These are phyloP conservation scores for Cephalotes varians DNA, from an alignment of 2,888 invertebrate genomes.

Conservation along the genomic window DNA sequence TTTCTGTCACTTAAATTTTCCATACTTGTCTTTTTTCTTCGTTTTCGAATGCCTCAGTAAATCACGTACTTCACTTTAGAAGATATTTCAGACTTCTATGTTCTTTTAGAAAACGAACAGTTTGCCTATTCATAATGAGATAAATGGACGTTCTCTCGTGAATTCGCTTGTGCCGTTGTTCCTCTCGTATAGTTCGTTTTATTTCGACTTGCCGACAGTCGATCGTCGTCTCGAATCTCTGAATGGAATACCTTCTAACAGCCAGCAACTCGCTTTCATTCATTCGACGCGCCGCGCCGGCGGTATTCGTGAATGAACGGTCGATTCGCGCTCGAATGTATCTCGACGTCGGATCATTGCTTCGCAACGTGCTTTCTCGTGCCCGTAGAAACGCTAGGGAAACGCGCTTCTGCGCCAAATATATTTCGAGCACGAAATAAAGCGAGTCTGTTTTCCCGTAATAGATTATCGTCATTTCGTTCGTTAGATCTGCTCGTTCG, in stretches of 20 bases:
- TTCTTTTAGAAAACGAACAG: background rate
- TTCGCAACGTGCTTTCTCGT: constrained; percentile 21
- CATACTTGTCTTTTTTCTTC: background rate
- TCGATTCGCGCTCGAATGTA: constrained; percentile 49
- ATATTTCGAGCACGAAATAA: constrained; percentile 34
- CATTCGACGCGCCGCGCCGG: constrained; percentile 44
- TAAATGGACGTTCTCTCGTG: background rate
- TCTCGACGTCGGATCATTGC: constrained; percentile 45
- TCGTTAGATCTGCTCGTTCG: background rate
- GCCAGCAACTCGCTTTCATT: constrained; percentile 53
- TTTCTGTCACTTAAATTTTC: background rate
- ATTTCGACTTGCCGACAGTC: constrained; percentile 35
- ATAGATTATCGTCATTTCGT: constrained; percentile 6
- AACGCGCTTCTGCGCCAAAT: constrained; percentile 7
- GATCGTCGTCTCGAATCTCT: constrained; percentile 44
- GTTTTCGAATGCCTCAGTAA: background rate
- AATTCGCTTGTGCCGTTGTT: constrained; percentile 11
- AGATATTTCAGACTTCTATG: background rate
- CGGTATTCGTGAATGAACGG: constrained; percentile 52
- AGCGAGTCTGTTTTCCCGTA: background rate
- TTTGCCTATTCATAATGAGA: background rate
- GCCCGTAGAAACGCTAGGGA: background rate
- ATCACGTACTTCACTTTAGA: background rate
- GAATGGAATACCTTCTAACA: constrained; percentile 55
- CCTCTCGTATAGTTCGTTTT: constrained; percentile 5